These are phyloP conservation scores for Megalurothrips usitatus DNA, from an alignment of 2,888 invertebrate species.

Conservation along the genomic window DNA sequence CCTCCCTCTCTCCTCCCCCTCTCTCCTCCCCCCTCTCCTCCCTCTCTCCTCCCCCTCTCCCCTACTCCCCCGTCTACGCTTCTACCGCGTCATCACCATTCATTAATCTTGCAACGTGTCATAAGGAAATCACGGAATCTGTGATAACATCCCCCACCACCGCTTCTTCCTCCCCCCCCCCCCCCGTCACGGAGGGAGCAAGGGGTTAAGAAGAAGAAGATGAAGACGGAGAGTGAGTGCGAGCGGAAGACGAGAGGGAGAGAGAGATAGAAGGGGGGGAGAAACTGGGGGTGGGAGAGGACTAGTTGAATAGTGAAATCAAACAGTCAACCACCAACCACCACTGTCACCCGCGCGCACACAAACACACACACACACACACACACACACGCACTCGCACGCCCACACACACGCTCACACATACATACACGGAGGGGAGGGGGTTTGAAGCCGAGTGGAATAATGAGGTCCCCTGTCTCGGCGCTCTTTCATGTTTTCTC, in stretches of 20 bases:
- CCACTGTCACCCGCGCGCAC: too few species aligned
- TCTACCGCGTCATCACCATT: not conserved
- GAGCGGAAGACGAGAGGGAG: not conserved
- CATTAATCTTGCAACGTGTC: conserved; percentile 23
- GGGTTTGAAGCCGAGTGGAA: too few species aligned
- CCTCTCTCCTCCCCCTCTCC: not conserved
- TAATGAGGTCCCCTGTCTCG: too few species aligned
- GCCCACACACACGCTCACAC: too few species aligned
- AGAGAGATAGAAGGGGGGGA: not conserved
- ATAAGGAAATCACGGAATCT: conserved; percentile 4
- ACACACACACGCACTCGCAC: too few species aligned
- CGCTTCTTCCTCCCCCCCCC: not conserved
- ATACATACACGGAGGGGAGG: too few species aligned
- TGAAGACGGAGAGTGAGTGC: not conserved
- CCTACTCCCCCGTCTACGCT: not conserved
- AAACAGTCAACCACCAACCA: too few species aligned
- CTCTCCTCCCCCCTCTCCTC: not conserved
- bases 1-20: not conserved
- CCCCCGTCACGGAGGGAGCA: not conserved
- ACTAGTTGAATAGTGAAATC: too few species aligned
- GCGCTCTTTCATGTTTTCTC: too few species aligned
- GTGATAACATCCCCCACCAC: not conserved
- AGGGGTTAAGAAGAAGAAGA: not conserved
- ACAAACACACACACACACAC: too few species aligned
- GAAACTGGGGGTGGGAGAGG: too few species aligned